Evolutionary conservation across 1,140 invertebrate species (phyloP).

Genomic region (Paracyclopina nana): DNA sequence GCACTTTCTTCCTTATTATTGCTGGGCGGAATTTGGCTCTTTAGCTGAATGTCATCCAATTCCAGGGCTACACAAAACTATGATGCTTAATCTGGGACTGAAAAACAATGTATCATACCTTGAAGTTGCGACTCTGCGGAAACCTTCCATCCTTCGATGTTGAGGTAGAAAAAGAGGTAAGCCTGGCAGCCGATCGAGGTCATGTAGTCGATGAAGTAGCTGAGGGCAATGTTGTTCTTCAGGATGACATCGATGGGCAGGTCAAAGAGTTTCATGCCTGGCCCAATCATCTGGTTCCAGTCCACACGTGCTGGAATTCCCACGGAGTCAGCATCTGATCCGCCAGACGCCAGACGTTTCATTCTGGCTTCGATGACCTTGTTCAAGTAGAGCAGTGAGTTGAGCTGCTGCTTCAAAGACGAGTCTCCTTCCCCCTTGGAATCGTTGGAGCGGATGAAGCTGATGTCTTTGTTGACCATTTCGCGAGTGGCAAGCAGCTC

Average conservation of each 20-base stretch:
- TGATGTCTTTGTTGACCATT: conserved; percentile 10
- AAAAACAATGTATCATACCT: conserved; percentile 29
- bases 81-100: too few species aligned
- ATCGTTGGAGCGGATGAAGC: conserved; percentile 32
- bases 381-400: conserved; percentile 41
- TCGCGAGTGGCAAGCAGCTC: conserved; percentile 11
- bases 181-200: conserved; percentile 43
- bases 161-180: conserved; percentile 60
- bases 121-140: conserved; percentile 52
- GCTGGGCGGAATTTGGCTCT: too few species aligned
- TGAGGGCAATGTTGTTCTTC: conserved; percentile 52
- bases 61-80: too few species aligned
- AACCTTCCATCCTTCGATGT: conserved; percentile 57
- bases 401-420: conserved; percentile 62
- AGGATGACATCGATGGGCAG: conserved; percentile 52
- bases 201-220: conserved; percentile 63
- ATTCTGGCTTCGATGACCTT: conserved; percentile 47
- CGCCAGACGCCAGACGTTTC: conserved; percentile 33
- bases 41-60: too few species aligned
- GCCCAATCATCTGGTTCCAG: conserved; percentile 29
- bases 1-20: too few species aligned
- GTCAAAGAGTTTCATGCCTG: conserved; percentile 37
- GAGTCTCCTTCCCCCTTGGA: conserved; percentile 58
- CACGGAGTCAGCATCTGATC: conserved; percentile 19
- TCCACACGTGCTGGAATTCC: conserved; percentile 26